These are phyloP conservation scores for Pandemis heparana DNA, from an alignment of 2,888 invertebrate genomes.

Conservation along the genomic window DNA sequence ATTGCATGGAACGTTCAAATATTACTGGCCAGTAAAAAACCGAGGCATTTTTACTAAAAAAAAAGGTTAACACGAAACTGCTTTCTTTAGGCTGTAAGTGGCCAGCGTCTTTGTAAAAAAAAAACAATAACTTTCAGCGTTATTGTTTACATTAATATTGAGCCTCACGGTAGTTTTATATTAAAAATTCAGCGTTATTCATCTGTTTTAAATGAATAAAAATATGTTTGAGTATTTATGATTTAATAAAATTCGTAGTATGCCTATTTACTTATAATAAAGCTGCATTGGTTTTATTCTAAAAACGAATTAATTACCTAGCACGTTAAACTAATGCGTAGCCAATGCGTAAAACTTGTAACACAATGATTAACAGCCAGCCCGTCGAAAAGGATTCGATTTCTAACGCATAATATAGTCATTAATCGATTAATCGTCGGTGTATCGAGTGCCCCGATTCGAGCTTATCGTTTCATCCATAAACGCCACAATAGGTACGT, in stretches of 20 bases:
- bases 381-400: slow-evolving; percentile 23
- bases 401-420: slow-evolving; percentile 22
- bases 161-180: too few relatives aligned
- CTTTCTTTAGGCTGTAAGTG: neutral
- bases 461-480: slow-evolving; percentile 21
- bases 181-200: too few relatives aligned
- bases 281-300: neutral
- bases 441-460: slow-evolving; percentile 30
- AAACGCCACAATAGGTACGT: slow-evolving; percentile 14
- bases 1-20: neutral
- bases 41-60: neutral
- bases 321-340: neutral
- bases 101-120: neutral
- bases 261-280: neutral
- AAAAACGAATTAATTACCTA: neutral
- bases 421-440: slow-evolving; percentile 30
- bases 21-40: neutral
- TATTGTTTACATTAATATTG: too few relatives aligned
- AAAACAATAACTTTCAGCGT: too few relatives aligned
- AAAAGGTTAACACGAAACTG: neutral
- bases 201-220: neutral
- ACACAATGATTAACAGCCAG: slow-evolving; percentile 5
- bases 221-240: neutral
- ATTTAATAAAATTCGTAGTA: too few relatives aligned
- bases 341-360: neutral